Evolutionary conservation across 2,113 vertebrate species (phyloP).

Genomic region (Callorhinus ursinus): DNA sequence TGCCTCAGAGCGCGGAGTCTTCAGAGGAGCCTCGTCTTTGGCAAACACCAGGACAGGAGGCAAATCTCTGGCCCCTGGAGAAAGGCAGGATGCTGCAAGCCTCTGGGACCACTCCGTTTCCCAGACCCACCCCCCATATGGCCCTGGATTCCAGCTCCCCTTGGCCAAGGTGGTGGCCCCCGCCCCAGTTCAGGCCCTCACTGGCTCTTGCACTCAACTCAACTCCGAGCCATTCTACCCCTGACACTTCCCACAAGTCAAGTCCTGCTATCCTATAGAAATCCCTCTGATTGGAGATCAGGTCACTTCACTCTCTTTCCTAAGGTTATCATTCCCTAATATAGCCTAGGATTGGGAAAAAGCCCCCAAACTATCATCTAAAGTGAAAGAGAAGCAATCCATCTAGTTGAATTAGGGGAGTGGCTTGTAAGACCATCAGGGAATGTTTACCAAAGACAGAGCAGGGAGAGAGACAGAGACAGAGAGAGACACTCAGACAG

Average conservation of each 20-base stretch:
- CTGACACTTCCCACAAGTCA: neutral
- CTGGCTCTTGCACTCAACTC: neutral
- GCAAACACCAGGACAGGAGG: neutral
- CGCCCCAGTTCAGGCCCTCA: rapidly evolving
- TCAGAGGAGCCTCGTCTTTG: neutral
- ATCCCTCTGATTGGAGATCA: neutral
- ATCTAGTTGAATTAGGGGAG: neutral
- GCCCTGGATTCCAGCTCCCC: neutral
- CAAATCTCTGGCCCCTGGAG: neutral
- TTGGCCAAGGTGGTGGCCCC: neutral
- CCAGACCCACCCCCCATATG: neutral
- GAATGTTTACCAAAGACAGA: neutral
- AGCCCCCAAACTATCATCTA: neutral
- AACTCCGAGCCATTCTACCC: neutral
- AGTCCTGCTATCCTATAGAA: neutral
- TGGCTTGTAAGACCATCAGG: neutral
- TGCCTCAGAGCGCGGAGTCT: neutral
- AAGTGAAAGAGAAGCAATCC: neutral
- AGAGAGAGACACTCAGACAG: neutral
- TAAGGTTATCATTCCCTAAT: neutral
- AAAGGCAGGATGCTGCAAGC: neutral
- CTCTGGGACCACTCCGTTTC: neutral
- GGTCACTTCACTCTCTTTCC: neutral
- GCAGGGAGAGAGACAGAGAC: neutral
- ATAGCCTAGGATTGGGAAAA: neutral